Percentiles rank a stretch among this genome's conserved stretches.
These are phyloP conservation scores for Labrus mixtus DNA, from an alignment of 2,113 vertebrate species.

Conservation along the genomic window DNA sequence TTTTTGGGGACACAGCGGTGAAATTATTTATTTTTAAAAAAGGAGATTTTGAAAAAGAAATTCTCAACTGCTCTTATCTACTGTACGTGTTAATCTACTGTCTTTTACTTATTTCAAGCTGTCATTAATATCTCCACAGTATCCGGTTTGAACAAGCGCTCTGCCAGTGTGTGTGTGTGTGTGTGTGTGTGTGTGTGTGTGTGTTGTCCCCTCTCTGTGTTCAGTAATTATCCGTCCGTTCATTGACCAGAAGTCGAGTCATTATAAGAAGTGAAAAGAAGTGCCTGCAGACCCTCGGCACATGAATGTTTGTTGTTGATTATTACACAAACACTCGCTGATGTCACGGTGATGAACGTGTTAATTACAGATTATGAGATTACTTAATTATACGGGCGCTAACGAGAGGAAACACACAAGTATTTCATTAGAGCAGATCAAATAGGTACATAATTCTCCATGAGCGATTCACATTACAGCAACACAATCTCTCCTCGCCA, in stretches of 20 bases:
- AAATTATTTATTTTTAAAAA: no score
- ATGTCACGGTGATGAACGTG: conserved; percentile 48
- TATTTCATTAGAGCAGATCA: conserved; percentile 22
- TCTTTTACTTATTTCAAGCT: no score
- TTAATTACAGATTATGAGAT: conserved; percentile 46
- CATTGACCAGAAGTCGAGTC: conserved; percentile 24
- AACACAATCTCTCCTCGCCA: not conserved
- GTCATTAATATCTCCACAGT: no score
- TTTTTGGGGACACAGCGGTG: no score
- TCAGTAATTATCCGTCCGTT: conserved; percentile 21
- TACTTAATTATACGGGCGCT: conserved; percentile 22
- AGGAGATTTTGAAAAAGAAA: no score
- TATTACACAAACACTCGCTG: conserved; percentile 31
- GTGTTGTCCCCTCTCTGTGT: conserved; percentile 15
- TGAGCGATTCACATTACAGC: not conserved
- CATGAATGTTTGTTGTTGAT: conserved; percentile 2
- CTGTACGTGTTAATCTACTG: no score
- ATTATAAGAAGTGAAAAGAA: conserved; percentile 19
- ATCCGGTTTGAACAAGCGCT: no score
- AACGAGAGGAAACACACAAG: not conserved
- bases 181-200: conserved; percentile 4
- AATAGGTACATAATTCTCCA: conserved; percentile 10
- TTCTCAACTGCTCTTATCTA: no score
- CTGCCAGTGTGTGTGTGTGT: no score
- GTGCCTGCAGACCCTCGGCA: not conserved